These are phyloP conservation scores for Uloborus plumipes DNA, from an alignment of 2,888 invertebrate species.

Conservation along the genomic window DNA sequence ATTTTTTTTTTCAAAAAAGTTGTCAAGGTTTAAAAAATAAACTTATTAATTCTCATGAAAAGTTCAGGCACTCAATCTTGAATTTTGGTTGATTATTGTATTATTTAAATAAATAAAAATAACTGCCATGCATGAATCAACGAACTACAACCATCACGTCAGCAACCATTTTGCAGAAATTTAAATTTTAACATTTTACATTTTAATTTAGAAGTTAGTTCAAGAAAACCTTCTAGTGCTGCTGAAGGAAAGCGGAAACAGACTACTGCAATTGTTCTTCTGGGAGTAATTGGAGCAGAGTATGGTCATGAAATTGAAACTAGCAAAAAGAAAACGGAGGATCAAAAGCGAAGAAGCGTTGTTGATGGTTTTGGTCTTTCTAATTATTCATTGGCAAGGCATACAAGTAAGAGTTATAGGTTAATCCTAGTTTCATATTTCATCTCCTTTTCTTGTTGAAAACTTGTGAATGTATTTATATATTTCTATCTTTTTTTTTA, in stretches of 20 bases:
- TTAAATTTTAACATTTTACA: too few relatives aligned
- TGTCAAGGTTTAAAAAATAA: too few relatives aligned
- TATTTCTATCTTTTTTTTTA: slow-evolving; percentile 67
- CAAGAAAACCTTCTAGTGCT: slow-evolving; percentile 76
- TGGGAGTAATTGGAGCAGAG: slow-evolving; percentile 98
- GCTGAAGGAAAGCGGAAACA: slow-evolving; percentile 93
- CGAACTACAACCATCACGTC: too few relatives aligned
- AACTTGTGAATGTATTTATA: neutral
- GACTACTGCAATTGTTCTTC: slow-evolving; percentile 94
- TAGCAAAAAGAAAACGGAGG: slow-evolving; percentile 70
- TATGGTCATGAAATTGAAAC: slow-evolving; percentile 93
- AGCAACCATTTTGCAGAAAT: neutral
- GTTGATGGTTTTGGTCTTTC: slow-evolving; percentile 90
- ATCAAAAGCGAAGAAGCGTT: slow-evolving; percentile 81
- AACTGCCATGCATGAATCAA: too few relatives aligned
- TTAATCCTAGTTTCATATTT: neutral
- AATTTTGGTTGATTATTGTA: too few relatives aligned
- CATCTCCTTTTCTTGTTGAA: neutral
- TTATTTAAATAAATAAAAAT: too few relatives aligned
- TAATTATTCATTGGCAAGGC: slow-evolving; percentile 89
- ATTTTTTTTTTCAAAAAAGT: too few relatives aligned
- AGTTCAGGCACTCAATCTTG: too few relatives aligned
- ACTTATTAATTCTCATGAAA: too few relatives aligned
- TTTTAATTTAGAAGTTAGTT: slow-evolving; percentile 35
- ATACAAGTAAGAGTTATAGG: slow-evolving; percentile 79